Conservation (phyloP, 2,113 vertebrate genomes). For the Seriola quinqueradiata region DNA sequence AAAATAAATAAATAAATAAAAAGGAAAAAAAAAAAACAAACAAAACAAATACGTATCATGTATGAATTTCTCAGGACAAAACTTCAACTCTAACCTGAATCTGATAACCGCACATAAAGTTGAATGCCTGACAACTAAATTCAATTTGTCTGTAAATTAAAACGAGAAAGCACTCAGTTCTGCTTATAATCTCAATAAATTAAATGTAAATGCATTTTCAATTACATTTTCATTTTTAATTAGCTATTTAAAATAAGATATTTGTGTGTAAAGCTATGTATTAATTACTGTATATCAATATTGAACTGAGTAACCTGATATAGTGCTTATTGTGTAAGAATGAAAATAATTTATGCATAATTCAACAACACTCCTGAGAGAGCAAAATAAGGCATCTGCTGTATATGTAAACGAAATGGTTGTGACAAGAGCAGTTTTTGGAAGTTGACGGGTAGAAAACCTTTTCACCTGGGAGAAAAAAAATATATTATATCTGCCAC, state of each 20-base stretch:
- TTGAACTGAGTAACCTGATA: neutral
- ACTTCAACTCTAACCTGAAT: neutral
- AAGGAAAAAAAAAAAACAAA: neutral
- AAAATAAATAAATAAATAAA: neutral
- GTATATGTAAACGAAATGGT: neutral
- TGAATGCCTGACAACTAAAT: neutral
- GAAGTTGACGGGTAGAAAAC: neutral
- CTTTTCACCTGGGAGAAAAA: constrained; percentile 11
- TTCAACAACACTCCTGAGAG: neutral
- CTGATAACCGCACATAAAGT: neutral
- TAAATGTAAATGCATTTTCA: constrained; percentile 4
- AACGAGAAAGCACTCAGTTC: neutral
- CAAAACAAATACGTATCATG: neutral
- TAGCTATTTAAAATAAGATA: neutral
- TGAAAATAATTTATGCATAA: constrained; percentile 1
- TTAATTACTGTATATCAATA: constrained; percentile 8
- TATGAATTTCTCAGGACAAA: neutral
- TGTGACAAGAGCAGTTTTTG: neutral
- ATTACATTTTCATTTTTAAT: constrained; percentile 2
- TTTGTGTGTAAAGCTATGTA: neutral
- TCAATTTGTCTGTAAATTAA: neutral
- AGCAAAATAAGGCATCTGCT: neutral
- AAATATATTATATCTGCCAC: neutral
- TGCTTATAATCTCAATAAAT: neutral
- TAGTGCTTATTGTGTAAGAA: neutral